Evolutionary conservation across 2,113 vertebrate genomes (phyloP), one percentile per base, ranked within the genome.

Genomic region (Dipodomys ordii): DNA sequence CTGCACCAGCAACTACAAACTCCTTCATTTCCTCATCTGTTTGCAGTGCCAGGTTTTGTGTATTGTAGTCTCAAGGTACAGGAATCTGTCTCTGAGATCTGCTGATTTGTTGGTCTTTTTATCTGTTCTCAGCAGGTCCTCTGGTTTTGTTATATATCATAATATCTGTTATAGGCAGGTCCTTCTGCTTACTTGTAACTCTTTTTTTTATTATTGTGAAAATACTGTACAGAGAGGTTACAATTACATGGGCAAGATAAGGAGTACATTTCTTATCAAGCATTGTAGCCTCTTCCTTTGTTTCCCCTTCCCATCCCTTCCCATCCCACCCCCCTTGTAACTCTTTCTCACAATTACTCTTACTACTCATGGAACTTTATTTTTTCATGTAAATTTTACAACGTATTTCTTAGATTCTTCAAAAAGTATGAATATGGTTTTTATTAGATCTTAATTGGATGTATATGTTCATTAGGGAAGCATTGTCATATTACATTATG

Each of bases 361-460:
- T 85, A 23, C 44, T 46, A 35, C 22, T 93, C 2, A 1, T 62
- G 72, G 10, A 27, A 57, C 5, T 73, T 87, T 72, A 35, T 83
- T 93, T 22, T 79, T 88, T 71, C 25, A 77, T 30, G 6, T 44
- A 53, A 8, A 88, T 73, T 93, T 72, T 68, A 64, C n/a, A 92
- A 19, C 80, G 32, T 87, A 15, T 80, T 73, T 85, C 2, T 25
- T 81, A 15, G 67, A 5, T 85, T 9, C 6, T n/a, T 94, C 23
- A 68, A 64, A 86, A 83, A 82, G 62, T 64, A 10, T 62, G 72
- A 87, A 30, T 67, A 0, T 72, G 22, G 60, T 87, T 91, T 85
- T 88, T 60, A 20, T 87, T 86, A 60, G 78, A 9, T 74, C 53
- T 80, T 92, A 69, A 65, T 32, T 92, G 32, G 78, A 79, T 68